Conservation (phyloP, 2,113 vertebrate genomes). For the Pyrgilauda ruficollis region DNA sequence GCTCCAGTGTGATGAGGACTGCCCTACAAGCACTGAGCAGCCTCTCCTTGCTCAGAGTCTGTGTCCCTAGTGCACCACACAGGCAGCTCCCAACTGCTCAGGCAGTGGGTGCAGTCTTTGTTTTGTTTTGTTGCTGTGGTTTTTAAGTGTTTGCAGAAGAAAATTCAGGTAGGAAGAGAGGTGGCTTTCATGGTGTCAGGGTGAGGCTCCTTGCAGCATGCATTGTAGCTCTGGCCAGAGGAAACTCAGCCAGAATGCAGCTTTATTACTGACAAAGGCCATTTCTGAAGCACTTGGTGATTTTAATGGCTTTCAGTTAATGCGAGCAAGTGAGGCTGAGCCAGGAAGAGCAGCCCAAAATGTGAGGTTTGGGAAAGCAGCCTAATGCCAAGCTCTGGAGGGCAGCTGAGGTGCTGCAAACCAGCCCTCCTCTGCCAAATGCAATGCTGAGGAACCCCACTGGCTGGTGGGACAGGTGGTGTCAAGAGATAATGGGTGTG, state of each 20-base stretch:
- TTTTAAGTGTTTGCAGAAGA: not conserved
- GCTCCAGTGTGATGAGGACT: not conserved
- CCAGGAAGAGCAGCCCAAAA: not conserved
- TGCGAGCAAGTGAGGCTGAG: not conserved
- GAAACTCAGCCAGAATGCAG: not conserved
- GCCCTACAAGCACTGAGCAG: not conserved
- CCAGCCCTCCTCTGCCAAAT: not conserved
- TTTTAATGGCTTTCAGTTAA: not conserved
- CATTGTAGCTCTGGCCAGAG: not conserved
- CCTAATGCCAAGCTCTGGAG: not conserved
- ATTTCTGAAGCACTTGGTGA: not conserved
- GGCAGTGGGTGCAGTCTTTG: not conserved
- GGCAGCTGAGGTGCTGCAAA: not conserved
- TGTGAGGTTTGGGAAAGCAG: not conserved
- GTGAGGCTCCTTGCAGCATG: not conserved
- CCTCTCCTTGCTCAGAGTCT: not conserved
- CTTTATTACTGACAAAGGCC: not conserved
- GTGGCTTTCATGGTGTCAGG: fast-evolving
- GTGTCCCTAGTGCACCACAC: not conserved
- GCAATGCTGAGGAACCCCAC: fast-evolving
- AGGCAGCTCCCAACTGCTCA: not conserved
- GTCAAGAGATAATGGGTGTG: not conserved
- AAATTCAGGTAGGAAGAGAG: not conserved
- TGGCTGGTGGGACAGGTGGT: not conserved
- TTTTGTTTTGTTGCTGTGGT: not conserved